phyloP scores from a whole-genome alignment of 2,888 invertebrate species.

The Volucella bombylans region DNA sequence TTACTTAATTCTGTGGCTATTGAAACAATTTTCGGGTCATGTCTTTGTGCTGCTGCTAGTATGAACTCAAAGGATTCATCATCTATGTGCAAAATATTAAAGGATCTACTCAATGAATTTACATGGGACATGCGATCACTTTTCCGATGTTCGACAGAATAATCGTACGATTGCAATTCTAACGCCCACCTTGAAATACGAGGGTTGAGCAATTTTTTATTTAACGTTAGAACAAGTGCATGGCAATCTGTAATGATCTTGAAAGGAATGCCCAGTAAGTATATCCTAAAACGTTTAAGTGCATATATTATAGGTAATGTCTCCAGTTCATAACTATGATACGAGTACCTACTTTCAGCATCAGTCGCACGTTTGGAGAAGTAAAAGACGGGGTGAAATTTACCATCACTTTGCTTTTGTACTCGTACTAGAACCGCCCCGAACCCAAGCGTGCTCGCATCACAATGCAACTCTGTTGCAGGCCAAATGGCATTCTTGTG shows the following conservation, averaged over 20 bases:
- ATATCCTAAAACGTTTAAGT: constrained; percentile 46
- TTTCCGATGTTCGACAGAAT: constrained; percentile 71
- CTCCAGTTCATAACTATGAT: constrained; percentile 65
- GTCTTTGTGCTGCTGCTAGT: constrained; percentile 53
- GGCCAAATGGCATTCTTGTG: constrained; percentile 37
- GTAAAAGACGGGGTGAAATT: too few relatives aligned
- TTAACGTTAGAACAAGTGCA: constrained; percentile 72
- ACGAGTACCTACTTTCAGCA: constrained; percentile 75
- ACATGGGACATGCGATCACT: constrained; percentile 76
- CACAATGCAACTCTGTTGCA: constrained; percentile 77
- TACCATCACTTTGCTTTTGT: too few relatives aligned
- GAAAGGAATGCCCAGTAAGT: constrained; percentile 72
- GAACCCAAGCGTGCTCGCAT: constrained; percentile 55
- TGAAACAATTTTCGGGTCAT: constrained; percentile 70
- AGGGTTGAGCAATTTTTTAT: too few relatives aligned
- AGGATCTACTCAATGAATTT: constrained; percentile 76
- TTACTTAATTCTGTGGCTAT: constrained; percentile 69
- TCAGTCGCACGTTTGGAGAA: constrained; percentile 68
- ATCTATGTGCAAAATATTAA: constrained; percentile 47
- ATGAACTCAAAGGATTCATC: constrained; percentile 50
- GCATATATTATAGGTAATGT: constrained; percentile 45
- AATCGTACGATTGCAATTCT: constrained; percentile 70
- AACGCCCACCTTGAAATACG: constrained; percentile 73
- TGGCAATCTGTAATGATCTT: constrained; percentile 76
- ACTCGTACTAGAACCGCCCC: too few relatives aligned